These are phyloP conservation scores for Synchiropus splendidus DNA, from an alignment of 2,113 vertebrate genomes.

Conservation along the genomic window DNA sequence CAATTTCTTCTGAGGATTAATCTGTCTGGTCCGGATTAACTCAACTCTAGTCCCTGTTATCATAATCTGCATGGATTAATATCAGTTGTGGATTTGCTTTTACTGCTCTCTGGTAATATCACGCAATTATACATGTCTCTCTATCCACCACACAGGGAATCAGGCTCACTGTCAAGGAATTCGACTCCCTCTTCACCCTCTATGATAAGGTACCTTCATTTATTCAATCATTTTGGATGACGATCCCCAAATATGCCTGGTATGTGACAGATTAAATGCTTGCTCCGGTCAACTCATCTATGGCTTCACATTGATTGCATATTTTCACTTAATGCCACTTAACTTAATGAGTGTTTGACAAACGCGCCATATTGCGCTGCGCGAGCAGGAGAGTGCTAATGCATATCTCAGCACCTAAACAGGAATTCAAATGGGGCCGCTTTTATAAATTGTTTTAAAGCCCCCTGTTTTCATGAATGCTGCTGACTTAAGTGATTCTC, in stretches of 20 bases:
- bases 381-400: no score
- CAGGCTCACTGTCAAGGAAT: constrained; percentile 83
- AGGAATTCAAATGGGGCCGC: no score
- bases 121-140: constrained; percentile 9
- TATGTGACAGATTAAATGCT: not conserved
- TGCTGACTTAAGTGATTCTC: no score
- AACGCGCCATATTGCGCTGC: not conserved
- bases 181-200: constrained; percentile 85
- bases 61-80: constrained; percentile 66
- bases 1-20: constrained; percentile 51
- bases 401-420: no score
- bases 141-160: constrained; percentile 67
- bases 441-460: no score
- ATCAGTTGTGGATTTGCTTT: constrained; percentile 38
- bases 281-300: not conserved
- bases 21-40: constrained; percentile 58
- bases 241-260: not conserved
- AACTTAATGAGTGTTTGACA: not conserved
- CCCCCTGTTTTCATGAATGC: no score
- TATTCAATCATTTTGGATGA: constrained; percentile 1
- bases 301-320: not conserved
- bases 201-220: constrained; percentile 80
- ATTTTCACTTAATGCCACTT: not conserved
- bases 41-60: constrained; percentile 54
- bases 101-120: constrained; percentile 40